Evolutionary conservation across 2,113 vertebrate species (phyloP).

Genomic region (Amia ocellicauda): DNA sequence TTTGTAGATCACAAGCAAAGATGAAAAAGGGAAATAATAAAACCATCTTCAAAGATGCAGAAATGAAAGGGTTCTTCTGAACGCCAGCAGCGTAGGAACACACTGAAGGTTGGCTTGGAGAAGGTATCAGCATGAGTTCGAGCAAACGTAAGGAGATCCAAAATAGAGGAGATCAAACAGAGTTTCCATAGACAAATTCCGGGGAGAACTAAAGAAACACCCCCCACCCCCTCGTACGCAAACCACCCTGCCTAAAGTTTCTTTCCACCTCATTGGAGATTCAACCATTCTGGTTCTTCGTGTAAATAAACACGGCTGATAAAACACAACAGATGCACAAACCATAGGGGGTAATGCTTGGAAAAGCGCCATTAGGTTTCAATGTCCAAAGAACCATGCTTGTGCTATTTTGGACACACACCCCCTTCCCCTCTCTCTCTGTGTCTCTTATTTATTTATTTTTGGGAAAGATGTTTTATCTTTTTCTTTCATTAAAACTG

Average conservation of each 20-base stretch:
- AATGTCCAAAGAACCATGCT: too few relatives aligned
- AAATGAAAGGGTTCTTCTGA: background rate
- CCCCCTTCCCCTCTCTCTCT: too few relatives aligned
- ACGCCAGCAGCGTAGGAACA: background rate
- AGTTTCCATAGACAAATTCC: background rate
- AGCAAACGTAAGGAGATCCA: background rate
- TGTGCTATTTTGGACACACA: too few relatives aligned
- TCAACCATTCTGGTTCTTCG: constrained; percentile 9
- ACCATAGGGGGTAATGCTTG: constrained; percentile 23
- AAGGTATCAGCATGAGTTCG: background rate
- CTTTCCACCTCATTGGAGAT: background rate
- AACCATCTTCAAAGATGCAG: constrained; percentile 6
- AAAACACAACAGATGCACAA: constrained; percentile 28
- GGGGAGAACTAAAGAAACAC: background rate
- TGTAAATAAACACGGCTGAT: constrained; percentile 4
- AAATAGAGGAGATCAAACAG: constrained; percentile 20
- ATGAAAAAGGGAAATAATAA: constrained; percentile 4
- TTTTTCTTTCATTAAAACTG: too few relatives aligned
- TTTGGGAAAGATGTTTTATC: too few relatives aligned
- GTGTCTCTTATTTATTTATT: too few relatives aligned
- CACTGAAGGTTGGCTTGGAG: background rate
- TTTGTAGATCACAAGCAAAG: background rate
- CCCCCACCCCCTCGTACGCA: background rate
- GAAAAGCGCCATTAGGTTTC: constrained; percentile 7
- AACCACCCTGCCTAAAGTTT: background rate